Percentiles rank a stretch among this genome's conserved stretches.
Conservation (phyloP, 2,797 vertebrate species). For the Protonibea diacanthus region DNA sequence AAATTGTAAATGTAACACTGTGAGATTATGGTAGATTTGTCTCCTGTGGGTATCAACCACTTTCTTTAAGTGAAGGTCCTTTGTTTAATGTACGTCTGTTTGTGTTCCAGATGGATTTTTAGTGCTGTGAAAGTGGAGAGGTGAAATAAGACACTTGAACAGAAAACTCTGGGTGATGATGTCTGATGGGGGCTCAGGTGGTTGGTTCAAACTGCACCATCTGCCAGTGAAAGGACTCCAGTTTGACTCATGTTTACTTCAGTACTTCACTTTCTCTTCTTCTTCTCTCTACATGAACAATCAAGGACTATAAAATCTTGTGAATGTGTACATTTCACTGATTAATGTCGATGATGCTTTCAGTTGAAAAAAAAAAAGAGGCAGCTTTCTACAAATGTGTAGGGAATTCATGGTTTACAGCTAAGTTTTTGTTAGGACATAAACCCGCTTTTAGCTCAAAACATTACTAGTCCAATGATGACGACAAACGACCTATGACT, state of each 20-base stretch:
- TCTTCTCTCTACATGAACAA: slow-evolving; percentile 10
- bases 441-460: not conserved
- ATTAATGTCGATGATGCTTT: slow-evolving; percentile 10
- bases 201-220: not conserved
- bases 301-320: slow-evolving; percentile 4
- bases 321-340: slow-evolving; percentile 4
- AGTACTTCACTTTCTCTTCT: not conserved
- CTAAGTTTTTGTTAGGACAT: not conserved
- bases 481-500: not conserved
- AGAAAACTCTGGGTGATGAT: slow-evolving; percentile 19
- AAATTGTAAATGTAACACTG: not conserved
- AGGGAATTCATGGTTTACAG: not conserved
- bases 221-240: slow-evolving; percentile 24
- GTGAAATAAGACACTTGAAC: slow-evolving; percentile 22
- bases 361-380: slow-evolving; percentile 23
- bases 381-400: slow-evolving; percentile 42
- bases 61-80: not conserved
- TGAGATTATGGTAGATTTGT: not conserved
- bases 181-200: slow-evolving; percentile 26
- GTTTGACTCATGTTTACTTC: slow-evolving; percentile 27
- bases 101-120: slow-evolving; percentile 67
- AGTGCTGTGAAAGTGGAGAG: slow-evolving; percentile 23
- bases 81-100: slow-evolving; percentile 14
- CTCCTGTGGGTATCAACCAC: not conserved
- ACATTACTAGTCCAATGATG: not conserved